Evolutionary conservation across 1,140 invertebrate genomes (phyloP).

Genomic region (Homalodisca vitripennis): DNA sequence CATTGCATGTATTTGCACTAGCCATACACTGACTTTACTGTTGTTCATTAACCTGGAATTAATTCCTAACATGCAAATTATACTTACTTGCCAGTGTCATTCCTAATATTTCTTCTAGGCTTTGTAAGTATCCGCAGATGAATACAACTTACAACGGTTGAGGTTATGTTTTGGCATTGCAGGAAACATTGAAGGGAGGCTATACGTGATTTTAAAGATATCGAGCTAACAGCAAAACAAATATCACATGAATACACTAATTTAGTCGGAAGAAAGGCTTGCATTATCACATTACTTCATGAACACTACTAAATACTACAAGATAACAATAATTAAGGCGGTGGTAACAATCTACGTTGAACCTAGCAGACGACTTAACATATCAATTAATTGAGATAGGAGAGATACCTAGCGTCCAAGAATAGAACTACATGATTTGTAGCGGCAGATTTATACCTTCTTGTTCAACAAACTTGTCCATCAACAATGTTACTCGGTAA

Average conservation of each 20-base stretch:
- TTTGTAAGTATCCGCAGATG: neutral
- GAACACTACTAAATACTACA: neutral
- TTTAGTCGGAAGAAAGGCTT: neutral
- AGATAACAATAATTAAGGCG: neutral
- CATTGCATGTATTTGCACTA: neutral
- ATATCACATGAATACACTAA: constrained; percentile 6
- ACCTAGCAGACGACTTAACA: constrained; percentile 10
- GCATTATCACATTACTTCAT: constrained; percentile 13
- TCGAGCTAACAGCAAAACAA: neutral
- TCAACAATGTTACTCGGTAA: no score
- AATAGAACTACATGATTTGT: constrained; percentile 12
- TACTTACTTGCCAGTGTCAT: constrained; percentile 8
- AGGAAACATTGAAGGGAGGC: neutral
- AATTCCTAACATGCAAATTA: neutral
- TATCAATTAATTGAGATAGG: neutral
- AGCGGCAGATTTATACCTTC: constrained; percentile 8
- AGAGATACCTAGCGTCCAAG: constrained; percentile 14
- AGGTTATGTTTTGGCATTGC: constrained; percentile 11
- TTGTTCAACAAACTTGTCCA: no score
- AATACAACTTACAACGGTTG: neutral
- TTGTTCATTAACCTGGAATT: neutral
- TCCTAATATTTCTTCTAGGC: neutral
- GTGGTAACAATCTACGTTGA: constrained; percentile 3
- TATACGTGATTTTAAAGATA: neutral
- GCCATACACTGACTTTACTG: neutral